Evolutionary conservation across 2,113 vertebrate genomes (phyloP).

Genomic region (Coptodon bakossiorum): DNA sequence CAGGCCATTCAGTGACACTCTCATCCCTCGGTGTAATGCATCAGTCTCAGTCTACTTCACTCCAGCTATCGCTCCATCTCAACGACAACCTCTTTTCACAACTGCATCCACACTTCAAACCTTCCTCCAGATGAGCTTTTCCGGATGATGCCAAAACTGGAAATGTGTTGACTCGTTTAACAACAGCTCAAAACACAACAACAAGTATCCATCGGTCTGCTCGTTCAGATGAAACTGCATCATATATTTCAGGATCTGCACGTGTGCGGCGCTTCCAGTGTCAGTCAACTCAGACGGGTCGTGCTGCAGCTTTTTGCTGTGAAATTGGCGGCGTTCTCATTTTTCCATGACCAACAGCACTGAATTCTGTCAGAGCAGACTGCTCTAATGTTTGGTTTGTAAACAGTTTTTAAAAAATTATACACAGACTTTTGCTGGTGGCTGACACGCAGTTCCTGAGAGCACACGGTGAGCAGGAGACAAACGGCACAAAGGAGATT

Average conservation of each 20-base stretch:
- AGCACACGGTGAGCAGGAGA: neutral
- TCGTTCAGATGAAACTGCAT: neutral
- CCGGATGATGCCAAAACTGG: neutral
- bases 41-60: neutral
- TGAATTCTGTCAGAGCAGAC: neutral
- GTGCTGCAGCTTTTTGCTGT: neutral
- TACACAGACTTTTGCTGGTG: neutral
- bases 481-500: neutral
- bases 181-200: neutral
- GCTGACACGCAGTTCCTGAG: neutral
- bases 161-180: neutral
- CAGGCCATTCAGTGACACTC: neutral
- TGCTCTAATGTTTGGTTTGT: neutral
- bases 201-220: neutral
- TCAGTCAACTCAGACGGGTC: neutral
- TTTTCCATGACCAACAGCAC: neutral
- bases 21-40: neutral
- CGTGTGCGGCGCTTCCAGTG: neutral
- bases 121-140: neutral
- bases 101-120: neutral
- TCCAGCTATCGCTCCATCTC: neutral
- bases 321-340: neutral
- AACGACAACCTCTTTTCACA: too few relatives aligned
- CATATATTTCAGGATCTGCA: neutral
- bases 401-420: too few relatives aligned